phyloP scores from a whole-genome alignment of 2,113 vertebrate genomes.

The Herpailurus yagouaroundi region DNA sequence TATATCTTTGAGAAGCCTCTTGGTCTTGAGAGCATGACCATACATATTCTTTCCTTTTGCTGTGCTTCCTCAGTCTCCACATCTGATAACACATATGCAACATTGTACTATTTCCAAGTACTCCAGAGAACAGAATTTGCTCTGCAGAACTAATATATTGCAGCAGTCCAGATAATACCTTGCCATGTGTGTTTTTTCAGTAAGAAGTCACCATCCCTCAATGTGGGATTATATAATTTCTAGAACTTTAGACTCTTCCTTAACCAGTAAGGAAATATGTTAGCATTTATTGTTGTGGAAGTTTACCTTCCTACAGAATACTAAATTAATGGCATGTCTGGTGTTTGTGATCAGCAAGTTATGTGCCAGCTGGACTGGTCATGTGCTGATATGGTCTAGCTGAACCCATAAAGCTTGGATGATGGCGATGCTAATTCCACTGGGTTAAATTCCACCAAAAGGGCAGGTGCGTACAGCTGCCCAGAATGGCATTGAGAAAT shows the following conservation, averaged over 20 bases:
- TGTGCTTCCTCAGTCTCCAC: background rate
- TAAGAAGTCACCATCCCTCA: background rate
- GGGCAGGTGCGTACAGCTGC: background rate
- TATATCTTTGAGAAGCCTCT: background rate
- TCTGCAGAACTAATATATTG: background rate
- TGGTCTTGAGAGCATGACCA: background rate
- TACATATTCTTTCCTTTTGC: background rate
- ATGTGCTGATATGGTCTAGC: slow-evolving; percentile 17
- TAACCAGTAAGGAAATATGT: background rate
- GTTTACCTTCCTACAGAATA: background rate
- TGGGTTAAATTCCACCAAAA: slow-evolving; percentile 60
- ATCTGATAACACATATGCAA: background rate
- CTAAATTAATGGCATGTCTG: background rate
- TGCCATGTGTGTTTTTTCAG: background rate
- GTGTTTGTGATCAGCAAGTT: background rate
- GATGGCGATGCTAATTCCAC: slow-evolving; percentile 24
- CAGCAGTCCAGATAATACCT: background rate
- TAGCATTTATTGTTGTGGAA: background rate
- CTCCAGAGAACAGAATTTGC: background rate
- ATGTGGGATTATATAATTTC: background rate
- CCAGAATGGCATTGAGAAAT: slow-evolving; percentile 27
- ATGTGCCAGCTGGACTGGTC: slow-evolving; percentile 15
- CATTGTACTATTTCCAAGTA: background rate
- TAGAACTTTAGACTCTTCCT: background rate
- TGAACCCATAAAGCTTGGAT: background rate